These are phyloP conservation scores for Caretta caretta DNA, from an alignment of 2,113 vertebrate species.

Conservation along the genomic window DNA sequence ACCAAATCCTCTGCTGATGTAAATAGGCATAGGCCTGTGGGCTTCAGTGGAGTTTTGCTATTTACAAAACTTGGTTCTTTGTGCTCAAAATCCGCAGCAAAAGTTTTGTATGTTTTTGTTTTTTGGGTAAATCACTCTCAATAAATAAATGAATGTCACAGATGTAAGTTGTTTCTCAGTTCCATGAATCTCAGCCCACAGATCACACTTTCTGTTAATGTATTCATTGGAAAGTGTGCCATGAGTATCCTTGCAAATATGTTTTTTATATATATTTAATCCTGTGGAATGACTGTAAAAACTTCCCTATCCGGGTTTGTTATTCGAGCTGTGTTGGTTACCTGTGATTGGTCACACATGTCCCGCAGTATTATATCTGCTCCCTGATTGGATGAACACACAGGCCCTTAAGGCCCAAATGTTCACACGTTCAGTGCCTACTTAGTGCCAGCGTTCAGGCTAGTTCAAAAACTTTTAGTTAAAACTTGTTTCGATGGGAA, in stretches of 20 bases:
- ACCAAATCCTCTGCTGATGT: neutral
- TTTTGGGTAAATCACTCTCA: neutral
- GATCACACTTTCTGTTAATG: neutral
- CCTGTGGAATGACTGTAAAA: neutral
- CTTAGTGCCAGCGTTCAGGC: constrained; percentile 40
- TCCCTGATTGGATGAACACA: neutral
- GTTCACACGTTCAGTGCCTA: neutral
- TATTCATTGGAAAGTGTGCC: neutral
- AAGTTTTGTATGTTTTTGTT: neutral
- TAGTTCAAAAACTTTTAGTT: neutral
- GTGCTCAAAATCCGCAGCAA: fast-evolving
- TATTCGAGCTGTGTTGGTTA: neutral
- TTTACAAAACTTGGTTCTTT: neutral
- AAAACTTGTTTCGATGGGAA: constrained; percentile 46
- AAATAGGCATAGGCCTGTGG: fast-evolving
- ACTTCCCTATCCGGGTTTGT: neutral
- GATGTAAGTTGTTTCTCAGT: neutral
- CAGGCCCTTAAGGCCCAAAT: neutral
- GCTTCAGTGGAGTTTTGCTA: fast-evolving
- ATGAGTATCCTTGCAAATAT: neutral
- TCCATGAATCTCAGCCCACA: neutral
- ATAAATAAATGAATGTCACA: neutral
- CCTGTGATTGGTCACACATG: fast-evolving
- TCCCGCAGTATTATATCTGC: neutral
- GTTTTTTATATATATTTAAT: fast-evolving